A percentile compares a stretch with the other conserved stretches of the same genome.
Evolutionary conservation across 2,888 invertebrate species (phyloP).

Genomic region (Chrysolina americana): DNA sequence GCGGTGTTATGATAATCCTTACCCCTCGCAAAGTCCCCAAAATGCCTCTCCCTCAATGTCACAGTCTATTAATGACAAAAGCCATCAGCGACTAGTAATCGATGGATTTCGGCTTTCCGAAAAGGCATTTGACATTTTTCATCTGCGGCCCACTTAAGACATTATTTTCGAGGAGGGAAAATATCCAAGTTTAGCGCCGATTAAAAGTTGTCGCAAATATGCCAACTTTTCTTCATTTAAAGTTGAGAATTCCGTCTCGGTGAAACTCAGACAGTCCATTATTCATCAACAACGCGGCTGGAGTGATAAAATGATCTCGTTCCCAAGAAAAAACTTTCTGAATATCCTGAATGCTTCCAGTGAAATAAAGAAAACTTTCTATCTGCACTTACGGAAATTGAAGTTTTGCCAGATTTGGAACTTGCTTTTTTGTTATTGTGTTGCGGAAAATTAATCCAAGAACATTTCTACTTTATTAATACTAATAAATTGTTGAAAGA

Average conservation of each 20-base stretch:
- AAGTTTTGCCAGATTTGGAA: slow-evolving; percentile 10
- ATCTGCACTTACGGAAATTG: slow-evolving; percentile 9
- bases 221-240: slow-evolving; percentile 43
- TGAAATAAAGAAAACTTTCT: slow-evolving; percentile 34
- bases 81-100: too few relatives aligned
- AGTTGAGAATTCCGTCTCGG: slow-evolving; percentile 38
- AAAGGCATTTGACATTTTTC: not conserved
- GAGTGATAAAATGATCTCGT: slow-evolving; percentile 40
- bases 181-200: slow-evolving; percentile 32
- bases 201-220: slow-evolving; percentile 38
- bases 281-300: slow-evolving; percentile 42
- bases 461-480: too few relatives aligned
- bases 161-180: slow-evolving; percentile 17
- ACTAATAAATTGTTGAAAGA: too few relatives aligned
- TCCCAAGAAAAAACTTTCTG: slow-evolving; percentile 34
- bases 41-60: too few relatives aligned
- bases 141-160: not conserved
- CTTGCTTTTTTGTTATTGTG: slow-evolving; percentile 1
- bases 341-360: slow-evolving; percentile 31
- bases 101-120: not conserved
- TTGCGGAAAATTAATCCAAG: too few relatives aligned
- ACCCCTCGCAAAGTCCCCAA: too few relatives aligned
- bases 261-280: slow-evolving; percentile 41
- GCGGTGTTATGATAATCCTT: too few relatives aligned
- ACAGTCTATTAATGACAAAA: too few relatives aligned